phyloP scores from a whole-genome alignment of 2,113 vertebrate species.

The Aplodontia rufa region DNA sequence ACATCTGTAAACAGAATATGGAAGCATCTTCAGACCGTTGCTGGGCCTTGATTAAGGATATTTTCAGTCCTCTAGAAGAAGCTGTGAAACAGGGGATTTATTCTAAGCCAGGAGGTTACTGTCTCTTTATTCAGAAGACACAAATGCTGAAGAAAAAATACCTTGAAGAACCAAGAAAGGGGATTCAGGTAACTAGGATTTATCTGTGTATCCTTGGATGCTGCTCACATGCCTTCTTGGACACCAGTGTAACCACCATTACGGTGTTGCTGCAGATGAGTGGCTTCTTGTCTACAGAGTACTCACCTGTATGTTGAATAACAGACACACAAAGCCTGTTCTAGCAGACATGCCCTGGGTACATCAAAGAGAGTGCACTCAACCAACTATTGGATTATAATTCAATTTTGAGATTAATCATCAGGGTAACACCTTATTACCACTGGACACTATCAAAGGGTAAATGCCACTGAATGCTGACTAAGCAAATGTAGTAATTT shows the following conservation, averaged over 20 bases:
- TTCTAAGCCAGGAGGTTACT: conserved; percentile 52
- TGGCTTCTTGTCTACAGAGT: no score
- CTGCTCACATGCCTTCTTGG: not conserved
- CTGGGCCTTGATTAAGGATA: not conserved
- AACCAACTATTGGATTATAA: no score
- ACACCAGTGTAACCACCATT: not conserved
- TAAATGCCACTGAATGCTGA: no score
- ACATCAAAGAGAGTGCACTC: no score
- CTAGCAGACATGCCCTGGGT: no score
- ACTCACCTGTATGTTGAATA: no score
- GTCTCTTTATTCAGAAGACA: not conserved
- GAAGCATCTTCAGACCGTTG: conserved; percentile 49
- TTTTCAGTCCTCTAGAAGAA: conserved; percentile 60
- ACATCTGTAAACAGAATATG: conserved; percentile 54
- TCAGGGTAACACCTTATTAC: no score
- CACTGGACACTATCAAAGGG: no score
- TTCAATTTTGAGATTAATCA: no score
- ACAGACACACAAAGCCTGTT: no score
- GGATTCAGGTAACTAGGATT: conserved; percentile 62
- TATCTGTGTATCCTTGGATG: not conserved
- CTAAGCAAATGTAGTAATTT: no score
- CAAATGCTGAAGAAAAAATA: conserved; percentile 43
- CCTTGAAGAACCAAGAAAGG: conserved; percentile 20
- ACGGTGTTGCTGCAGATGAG: no score
- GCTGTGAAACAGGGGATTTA: conserved; percentile 12